A percentile compares a stretch with the other conserved stretches of the same genome.
These are phyloP conservation scores for Gnathonemus echidnorhynchus DNA, from an alignment of 2,113 vertebrate genomes.

Conservation along the genomic window DNA sequence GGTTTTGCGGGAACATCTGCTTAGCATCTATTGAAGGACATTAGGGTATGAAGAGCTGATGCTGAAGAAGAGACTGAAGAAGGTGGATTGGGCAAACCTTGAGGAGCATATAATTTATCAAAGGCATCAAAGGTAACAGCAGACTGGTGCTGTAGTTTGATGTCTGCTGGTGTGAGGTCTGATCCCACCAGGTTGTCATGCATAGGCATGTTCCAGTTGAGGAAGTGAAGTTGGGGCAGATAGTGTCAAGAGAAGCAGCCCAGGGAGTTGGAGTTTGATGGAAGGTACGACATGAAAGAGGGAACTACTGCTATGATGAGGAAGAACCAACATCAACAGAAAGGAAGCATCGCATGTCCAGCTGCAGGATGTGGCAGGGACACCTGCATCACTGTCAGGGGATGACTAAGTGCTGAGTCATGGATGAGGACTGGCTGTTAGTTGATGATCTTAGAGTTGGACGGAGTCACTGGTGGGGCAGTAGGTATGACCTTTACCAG, in stretches of 20 bases:
- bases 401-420: neutral
- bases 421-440: neutral
- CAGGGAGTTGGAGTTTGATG: neutral
- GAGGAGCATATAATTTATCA: neutral
- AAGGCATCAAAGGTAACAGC: neutral
- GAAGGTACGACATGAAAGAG: neutral
- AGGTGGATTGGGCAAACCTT: neutral
- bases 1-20: neutral
- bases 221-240: neutral
- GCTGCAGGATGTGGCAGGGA: neutral
- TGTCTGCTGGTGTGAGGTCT: neutral
- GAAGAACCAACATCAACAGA: neutral
- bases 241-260: neutral
- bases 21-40: neutral
- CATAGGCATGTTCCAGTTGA: neutral
- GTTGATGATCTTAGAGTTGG: neutral
- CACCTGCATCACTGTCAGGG: neutral
- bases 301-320: neutral
- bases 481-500: neutral
- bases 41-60: neutral
- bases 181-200: neutral
- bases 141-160: neutral
- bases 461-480: neutral
- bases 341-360: neutral
- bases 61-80: neutral